Percentiles rank a stretch among this genome's conserved stretches.
Evolutionary conservation across 2,113 vertebrate species (phyloP).

Genomic region (Eulemur macaco): DNA sequence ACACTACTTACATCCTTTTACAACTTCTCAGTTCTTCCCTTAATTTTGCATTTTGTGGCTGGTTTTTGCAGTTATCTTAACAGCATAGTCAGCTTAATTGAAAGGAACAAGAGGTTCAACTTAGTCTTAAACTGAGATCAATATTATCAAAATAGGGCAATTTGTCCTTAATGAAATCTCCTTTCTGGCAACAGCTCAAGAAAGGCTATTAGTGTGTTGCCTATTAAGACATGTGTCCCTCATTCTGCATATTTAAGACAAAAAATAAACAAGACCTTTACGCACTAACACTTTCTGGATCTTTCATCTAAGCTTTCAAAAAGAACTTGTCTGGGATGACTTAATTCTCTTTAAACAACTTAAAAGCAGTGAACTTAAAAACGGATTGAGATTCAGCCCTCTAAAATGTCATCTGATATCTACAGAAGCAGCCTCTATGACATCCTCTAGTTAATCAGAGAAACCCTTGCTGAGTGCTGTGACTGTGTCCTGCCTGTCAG

Average conservation of each 20-base stretch:
- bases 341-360: neutral
- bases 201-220: neutral
- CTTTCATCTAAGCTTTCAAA: neutral
- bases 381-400: neutral
- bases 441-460: neutral
- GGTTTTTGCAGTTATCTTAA: neutral
- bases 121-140: slow-evolving; percentile 53
- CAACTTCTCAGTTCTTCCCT: neutral
- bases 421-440: neutral
- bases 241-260: neutral
- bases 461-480: neutral
- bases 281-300: neutral
- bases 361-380: neutral
- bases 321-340: neutral
- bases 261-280: slow-evolving; percentile 22
- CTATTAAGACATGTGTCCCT: neutral
- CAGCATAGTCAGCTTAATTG: neutral
- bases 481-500: neutral
- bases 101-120: slow-evolving; percentile 50
- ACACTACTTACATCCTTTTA: neutral
- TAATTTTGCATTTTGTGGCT: slow-evolving; percentile 12
- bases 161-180: slow-evolving; percentile 45
- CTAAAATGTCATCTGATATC: neutral
- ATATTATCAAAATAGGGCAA: slow-evolving; percentile 27
- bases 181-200: slow-evolving; percentile 38